Evolutionary conservation across 1,140 invertebrate species (phyloP).

Genomic region (Bradynema listronoti): DNA sequence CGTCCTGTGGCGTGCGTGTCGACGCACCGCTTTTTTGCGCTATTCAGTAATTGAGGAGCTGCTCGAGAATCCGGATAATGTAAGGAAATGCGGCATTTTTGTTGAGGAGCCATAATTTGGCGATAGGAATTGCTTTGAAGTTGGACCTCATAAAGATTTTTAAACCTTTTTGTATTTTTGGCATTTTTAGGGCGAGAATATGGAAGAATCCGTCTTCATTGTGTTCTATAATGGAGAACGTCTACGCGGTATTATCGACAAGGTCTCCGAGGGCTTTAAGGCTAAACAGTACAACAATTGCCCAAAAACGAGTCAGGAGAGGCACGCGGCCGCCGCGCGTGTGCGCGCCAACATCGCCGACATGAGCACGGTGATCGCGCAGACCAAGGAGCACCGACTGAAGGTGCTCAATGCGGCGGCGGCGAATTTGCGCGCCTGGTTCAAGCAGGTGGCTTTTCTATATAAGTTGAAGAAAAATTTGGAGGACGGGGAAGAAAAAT

Average conservation of each 20-base stretch:
- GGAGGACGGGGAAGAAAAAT: too few relatives aligned
- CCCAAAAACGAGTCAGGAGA: conserved; percentile 51
- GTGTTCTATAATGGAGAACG: conserved; percentile 61
- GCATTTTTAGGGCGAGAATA: conserved; percentile 57
- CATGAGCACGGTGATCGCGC: conserved; percentile 63
- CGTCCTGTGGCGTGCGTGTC: conserved; percentile 52
- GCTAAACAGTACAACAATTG: conserved; percentile 57
- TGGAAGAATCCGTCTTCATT: conserved; percentile 60
- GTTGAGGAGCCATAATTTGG: too few relatives aligned
- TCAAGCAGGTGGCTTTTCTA: conserved; percentile 47
- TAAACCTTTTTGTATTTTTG: too few relatives aligned
- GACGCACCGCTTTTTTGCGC: conserved; percentile 54
- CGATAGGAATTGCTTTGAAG: too few relatives aligned
- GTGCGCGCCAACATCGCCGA: conserved; percentile 51
- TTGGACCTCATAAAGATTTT: too few relatives aligned
- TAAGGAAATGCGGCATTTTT: too few relatives aligned
- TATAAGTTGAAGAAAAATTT: neutral
- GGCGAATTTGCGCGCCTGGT: conserved; percentile 47
- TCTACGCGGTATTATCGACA: conserved; percentile 59
- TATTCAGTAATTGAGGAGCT: conserved; percentile 59
- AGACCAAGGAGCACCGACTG: conserved; percentile 54
- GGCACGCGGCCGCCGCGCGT: conserved; percentile 40
- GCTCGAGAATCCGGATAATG: conserved; percentile 47
- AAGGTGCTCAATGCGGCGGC: conserved; percentile 56
- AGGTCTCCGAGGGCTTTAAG: conserved; percentile 58